Percentiles rank a stretch among this genome's conserved stretches.
Evolutionary conservation across 2,888 invertebrate species (phyloP).

Genomic region (Poecilus cupreus): DNA sequence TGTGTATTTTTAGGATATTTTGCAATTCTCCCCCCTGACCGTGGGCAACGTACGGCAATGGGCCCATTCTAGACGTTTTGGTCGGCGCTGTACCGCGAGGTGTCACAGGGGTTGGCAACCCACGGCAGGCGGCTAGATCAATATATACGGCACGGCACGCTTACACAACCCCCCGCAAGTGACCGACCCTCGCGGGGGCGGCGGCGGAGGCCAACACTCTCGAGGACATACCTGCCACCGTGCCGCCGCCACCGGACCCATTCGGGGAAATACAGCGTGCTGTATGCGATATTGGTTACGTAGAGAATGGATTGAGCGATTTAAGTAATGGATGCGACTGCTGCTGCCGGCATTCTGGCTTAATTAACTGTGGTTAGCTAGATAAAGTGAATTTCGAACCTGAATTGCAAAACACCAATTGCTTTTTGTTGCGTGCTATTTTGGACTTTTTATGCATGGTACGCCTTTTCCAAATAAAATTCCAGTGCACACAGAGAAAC

Average conservation of each 20-base stretch:
- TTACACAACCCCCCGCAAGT: conserved; percentile 23
- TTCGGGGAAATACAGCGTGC: neutral
- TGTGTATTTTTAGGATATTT: too few species aligned
- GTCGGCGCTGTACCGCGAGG: conserved; percentile 63
- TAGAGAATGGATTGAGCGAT: conserved; percentile 1
- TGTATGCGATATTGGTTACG: neutral
- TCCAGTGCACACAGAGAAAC: too few species aligned
- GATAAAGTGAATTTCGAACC: neutral
- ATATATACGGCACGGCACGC: conserved; percentile 50
- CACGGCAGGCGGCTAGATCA: conserved; percentile 52
- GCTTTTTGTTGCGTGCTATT: too few species aligned
- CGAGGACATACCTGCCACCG: conserved; percentile 20
- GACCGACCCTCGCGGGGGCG: conserved; percentile 8
- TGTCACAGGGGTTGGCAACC: conserved; percentile 63
- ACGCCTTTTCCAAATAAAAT: too few species aligned
- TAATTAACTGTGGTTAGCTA: neutral
- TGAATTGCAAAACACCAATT: too few species aligned
- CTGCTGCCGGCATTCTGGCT: neutral
- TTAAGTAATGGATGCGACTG: neutral
- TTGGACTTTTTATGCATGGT: too few species aligned
- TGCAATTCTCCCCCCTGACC: neutral
- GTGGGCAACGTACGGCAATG: conserved; percentile 4
- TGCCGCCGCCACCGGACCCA: neutral
- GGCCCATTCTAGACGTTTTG: conserved; percentile 60
- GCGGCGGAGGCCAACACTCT: neutral